Evolutionary conservation across 1,140 invertebrate species (phyloP).

Genomic region (Patella vulgata): DNA sequence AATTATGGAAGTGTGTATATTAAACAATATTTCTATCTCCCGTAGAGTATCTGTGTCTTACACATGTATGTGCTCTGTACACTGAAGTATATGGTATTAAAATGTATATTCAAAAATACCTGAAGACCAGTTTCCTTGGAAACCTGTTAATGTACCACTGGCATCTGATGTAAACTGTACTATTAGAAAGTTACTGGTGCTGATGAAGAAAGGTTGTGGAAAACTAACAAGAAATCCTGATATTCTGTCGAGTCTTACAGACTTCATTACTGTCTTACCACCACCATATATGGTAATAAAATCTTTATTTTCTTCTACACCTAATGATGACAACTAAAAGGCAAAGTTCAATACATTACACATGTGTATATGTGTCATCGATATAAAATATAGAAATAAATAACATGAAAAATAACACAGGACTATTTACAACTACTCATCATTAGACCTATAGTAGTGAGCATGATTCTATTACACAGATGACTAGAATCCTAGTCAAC

Average conservation of each 20-base stretch:
- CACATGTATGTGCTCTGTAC: too few species aligned
- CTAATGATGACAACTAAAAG: constrained; percentile 92
- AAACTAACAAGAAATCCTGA: constrained; percentile 86
- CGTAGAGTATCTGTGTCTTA: too few species aligned
- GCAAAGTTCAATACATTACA: constrained; percentile 9
- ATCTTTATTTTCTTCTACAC: constrained; percentile 96
- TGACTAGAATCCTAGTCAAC: neutral
- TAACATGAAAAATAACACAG: neutral
- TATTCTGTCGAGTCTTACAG: constrained; percentile 88
- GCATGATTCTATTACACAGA: constrained; percentile 6
- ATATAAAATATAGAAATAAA: neutral
- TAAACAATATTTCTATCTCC: too few species aligned
- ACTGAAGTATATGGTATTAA: too few species aligned
- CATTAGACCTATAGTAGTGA: neutral
- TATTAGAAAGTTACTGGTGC: constrained; percentile 97
- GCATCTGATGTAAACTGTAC: constrained; percentile 95
- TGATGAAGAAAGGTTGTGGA: constrained; percentile 83
- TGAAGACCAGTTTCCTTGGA: constrained; percentile 20
- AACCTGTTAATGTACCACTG: constrained; percentile 14
- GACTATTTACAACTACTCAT: neutral
- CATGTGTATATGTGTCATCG: neutral
- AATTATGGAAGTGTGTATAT: too few species aligned
- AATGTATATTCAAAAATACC: too few species aligned
- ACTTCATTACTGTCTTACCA: constrained; percentile 92
- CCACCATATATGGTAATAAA: constrained; percentile 95